phyloP scores from a whole-genome alignment of 2,113 vertebrate genomes.

The Ariopsis seemanni region DNA sequence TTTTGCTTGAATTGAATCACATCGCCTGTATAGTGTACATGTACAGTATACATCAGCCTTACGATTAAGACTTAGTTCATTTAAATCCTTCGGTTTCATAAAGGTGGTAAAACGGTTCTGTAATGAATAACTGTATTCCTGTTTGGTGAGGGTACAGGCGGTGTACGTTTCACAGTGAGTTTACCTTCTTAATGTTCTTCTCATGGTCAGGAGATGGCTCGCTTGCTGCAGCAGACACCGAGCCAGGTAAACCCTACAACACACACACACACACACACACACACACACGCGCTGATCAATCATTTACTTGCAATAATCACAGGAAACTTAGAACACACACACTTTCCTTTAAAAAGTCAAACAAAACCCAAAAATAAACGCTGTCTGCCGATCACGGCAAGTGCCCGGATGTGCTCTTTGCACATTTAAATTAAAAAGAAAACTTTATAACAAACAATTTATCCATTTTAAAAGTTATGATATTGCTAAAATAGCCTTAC shows the following conservation, averaged over 20 bases:
- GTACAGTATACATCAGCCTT: background rate
- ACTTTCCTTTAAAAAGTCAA: background rate
- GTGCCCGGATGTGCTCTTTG: too few relatives aligned
- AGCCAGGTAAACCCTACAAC: slow-evolving; percentile 71
- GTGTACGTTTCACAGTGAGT: background rate
- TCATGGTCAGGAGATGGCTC: slow-evolving; percentile 71
- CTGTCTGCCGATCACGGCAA: too few relatives aligned
- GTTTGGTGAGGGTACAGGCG: background rate
- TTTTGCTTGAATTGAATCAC: background rate
- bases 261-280: slow-evolving; percentile 22
- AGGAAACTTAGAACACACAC: slow-evolving; percentile 1
- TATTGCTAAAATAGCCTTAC: too few relatives aligned
- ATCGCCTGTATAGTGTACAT: background rate
- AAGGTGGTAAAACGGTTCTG: background rate
- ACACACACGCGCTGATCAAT: slow-evolving; percentile 36
- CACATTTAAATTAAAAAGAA: too few relatives aligned
- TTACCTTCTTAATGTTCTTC: slow-evolving; percentile 75
- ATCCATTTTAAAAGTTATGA: too few relatives aligned
- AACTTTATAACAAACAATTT: too few relatives aligned
- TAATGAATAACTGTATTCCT: background rate
- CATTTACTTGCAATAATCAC: slow-evolving; percentile 45
- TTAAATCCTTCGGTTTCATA: background rate
- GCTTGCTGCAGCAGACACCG: slow-evolving; percentile 65
- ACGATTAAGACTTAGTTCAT: background rate
- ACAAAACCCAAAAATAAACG: too few relatives aligned